phyloP scores from a whole-genome alignment of 2,113 vertebrate species.

The Phyllostomus discolor region DNA sequence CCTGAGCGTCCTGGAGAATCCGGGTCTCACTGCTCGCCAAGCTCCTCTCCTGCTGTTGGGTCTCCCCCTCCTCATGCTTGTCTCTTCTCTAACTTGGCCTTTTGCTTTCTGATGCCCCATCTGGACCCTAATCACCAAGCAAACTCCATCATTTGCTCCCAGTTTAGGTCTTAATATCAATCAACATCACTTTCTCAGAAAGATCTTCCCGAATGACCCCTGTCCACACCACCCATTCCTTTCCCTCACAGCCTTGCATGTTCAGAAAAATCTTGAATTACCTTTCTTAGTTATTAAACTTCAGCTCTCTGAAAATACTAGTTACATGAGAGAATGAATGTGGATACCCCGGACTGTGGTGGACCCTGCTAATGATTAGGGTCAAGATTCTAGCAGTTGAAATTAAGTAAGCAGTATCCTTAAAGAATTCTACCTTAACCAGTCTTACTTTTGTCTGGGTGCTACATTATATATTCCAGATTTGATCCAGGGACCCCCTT shows the following conservation, averaged over 20 bases:
- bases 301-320: not conserved
- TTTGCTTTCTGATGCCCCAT: not conserved
- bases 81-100: not conserved
- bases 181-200: not conserved
- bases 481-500: not conserved
- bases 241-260: not conserved
- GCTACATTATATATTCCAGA: not conserved
- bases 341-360: not conserved
- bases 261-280: not conserved
- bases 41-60: not conserved
- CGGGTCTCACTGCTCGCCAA: accelerated
- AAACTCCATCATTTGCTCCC: not conserved
- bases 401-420: not conserved
- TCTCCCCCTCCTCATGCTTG: too few relatives aligned
- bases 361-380: not conserved
- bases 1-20: not conserved
- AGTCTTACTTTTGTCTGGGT: not conserved
- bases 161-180: not conserved
- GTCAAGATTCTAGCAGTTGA: not conserved
- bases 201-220: not conserved
- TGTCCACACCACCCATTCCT: not conserved
- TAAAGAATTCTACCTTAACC: not conserved
- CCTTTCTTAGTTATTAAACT: not conserved
- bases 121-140: not conserved
- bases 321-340: not conserved